Percentiles rank a stretch among this genome's conserved stretches.
These are phyloP conservation scores for Oceanites oceanicus DNA, from an alignment of 2,113 vertebrate species.

Conservation along the genomic window DNA sequence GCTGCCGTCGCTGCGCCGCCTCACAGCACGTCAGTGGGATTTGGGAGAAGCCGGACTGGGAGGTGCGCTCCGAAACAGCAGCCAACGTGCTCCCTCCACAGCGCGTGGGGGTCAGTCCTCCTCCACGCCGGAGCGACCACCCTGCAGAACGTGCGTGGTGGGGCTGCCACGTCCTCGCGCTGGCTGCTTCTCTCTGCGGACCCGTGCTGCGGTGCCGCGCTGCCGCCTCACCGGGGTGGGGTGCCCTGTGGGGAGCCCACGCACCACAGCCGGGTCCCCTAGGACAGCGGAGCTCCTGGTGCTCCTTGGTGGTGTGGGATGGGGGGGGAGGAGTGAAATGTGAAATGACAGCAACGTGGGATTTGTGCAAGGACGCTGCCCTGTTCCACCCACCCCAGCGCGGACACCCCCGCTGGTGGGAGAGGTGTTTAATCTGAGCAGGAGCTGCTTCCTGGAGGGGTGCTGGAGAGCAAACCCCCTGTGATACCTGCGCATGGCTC, in stretches of 20 bases:
- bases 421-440: background rate
- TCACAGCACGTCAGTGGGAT: accelerated
- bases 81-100: accelerated
- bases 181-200: background rate
- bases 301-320: background rate
- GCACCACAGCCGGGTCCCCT: background rate
- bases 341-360: background rate
- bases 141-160: accelerated
- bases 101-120: accelerated
- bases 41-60: background rate
- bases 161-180: accelerated
- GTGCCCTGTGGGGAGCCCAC: background rate
- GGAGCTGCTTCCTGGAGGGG: background rate
- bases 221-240: background rate
- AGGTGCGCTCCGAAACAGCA: accelerated
- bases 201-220: background rate
- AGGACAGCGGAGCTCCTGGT: background rate
- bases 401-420: background rate
- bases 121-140: accelerated
- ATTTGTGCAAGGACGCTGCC: background rate
- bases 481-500: background rate
- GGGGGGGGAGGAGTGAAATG: background rate
- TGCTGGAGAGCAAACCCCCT: background rate
- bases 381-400: background rate
- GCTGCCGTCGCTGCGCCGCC: accelerated